Evolutionary conservation across 2,888 invertebrate genomes (phyloP), one percentile per base, ranked within the genome.

Genomic region (Spodoptera exigua): DNA sequence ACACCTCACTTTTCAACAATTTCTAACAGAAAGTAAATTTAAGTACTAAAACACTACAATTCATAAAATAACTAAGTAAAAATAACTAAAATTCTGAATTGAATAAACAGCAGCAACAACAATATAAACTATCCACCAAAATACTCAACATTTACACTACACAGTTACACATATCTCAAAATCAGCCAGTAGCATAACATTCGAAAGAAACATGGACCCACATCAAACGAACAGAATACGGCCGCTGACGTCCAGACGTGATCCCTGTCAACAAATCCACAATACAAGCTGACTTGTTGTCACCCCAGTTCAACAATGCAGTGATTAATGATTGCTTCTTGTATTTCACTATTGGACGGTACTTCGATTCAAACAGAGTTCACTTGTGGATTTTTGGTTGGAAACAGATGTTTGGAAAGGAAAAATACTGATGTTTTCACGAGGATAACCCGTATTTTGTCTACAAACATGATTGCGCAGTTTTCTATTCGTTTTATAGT

Each of bases 211-310:
- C 37, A 37, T 34, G 14, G 21, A 69, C 69, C 69, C 74, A 64
- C 34, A 74, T 70, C 74, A 70, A 61, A 27, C 51, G 4, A 14
- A 32, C 61, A 82, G 87, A 91, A 90, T 90, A 88, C 70, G 77
- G 39, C 79, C 70, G 69, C 78, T 86, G 89, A 90, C 89, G 84
- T 72, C 75, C 76, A 79, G 85, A 79, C 89, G 85, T 91, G 92
- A 92, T 90, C 91, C 92, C 91, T 90, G 93, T 92, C 93, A 91
- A 88, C 89, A 87, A 91, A 88, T 91, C 91, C 87, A 91, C 91
- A 90, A 90, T 89, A 91, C 91, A 87, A 84, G 83, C 86, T 89
- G 89, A 91, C 88, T 91, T 87, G 86, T 80, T 88, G 91, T 91
- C 92, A 87, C 86, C 86, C 86, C 79, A 79, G 82, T 81, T 83